Base-by-base conservation (phyloP, 2,797 vertebrate genomes). In the Anguilla anguilla region DNA sequence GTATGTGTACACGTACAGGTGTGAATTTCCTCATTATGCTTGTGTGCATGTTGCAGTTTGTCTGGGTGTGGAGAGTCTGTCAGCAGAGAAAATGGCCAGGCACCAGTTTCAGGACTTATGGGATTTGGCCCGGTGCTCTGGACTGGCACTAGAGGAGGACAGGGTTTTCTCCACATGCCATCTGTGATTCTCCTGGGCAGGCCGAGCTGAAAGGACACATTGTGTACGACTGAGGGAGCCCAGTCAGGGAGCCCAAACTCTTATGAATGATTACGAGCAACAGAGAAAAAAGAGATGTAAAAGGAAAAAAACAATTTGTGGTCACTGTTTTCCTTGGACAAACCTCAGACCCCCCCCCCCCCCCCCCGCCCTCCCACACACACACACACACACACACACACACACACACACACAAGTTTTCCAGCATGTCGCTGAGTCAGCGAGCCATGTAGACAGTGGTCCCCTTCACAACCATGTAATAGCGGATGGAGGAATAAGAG, bases 291-390 rank as follows among this genome's bases (percentile, higher is more conserved):
- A 77, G 85, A 59, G 28, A 88, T 46, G 59, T 39, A 86, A 81
- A 72, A 74, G 81, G 74, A n/a, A 81, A 88, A 86, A 72, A 72
- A 72, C 83, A 57, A 86, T 39, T 28, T 84, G 74, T 39, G 85
- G 85, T 25, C 0, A n/a, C 55, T 72, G 88, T 85, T 77, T 88
- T 67, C 83, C 81, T 79, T 59, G 64, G 85, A 85, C 83, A 86
- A 86, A 86, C 28, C 67, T 86, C 25, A 88, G 22, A 25, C 28
- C 35, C 69, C 67, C 28, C 9, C 55, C 13, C 55, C 55, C 13
- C 11, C 55, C 11, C 55, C 51, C 51, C 51, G 2, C 51, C 51
- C 51, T 6, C 51, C 51, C n/a, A n/a, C n/a, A n/a, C n/a, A n/a
- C n/a, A n/a, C 53, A 0, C 10, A 4, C 39, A 0, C 39, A 1